Evolutionary conservation across 1,140 invertebrate species (phyloP).

Genomic region (Drosophila jambulina): DNA sequence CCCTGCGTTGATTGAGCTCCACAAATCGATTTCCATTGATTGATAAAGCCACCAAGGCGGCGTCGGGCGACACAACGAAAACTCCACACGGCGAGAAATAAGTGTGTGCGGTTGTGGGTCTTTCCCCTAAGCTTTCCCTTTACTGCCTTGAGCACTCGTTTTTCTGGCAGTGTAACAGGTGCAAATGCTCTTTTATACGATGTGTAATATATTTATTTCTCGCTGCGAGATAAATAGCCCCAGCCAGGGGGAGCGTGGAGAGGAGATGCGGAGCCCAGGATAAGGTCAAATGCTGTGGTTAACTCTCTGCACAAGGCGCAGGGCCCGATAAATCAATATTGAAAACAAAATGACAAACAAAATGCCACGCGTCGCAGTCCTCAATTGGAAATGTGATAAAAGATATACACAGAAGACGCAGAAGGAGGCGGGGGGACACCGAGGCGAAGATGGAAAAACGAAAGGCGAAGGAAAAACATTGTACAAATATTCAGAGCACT

Average conservation of each 20-base stretch:
- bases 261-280: background rate
- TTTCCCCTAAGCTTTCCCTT: background rate
- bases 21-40: constrained; percentile 79
- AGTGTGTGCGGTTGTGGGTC: background rate
- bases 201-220: constrained; percentile 8
- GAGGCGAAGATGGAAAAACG: background rate
- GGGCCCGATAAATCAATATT: constrained; percentile 72
- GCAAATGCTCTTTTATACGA: constrained; percentile 3
- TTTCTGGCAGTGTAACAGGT: constrained; percentile 17
- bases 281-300: constrained; percentile 67
- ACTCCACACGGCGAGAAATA: background rate
- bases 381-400: constrained; percentile 31
- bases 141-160: background rate
- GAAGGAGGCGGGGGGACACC: background rate
- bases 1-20: constrained; percentile 54
- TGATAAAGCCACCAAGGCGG: constrained; percentile 64
- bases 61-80: constrained; percentile 1
- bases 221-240: constrained; percentile 43
- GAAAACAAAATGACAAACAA: constrained; percentile 50
- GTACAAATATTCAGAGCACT: constrained; percentile 73
- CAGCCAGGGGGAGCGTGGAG: background rate
- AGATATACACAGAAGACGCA: constrained; percentile 9
- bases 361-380: constrained; percentile 45
- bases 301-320: constrained; percentile 58
- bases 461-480: constrained; percentile 44